Evolutionary conservation across 2,113 vertebrate species (phyloP).

Genomic region (Furnarius figulus): DNA sequence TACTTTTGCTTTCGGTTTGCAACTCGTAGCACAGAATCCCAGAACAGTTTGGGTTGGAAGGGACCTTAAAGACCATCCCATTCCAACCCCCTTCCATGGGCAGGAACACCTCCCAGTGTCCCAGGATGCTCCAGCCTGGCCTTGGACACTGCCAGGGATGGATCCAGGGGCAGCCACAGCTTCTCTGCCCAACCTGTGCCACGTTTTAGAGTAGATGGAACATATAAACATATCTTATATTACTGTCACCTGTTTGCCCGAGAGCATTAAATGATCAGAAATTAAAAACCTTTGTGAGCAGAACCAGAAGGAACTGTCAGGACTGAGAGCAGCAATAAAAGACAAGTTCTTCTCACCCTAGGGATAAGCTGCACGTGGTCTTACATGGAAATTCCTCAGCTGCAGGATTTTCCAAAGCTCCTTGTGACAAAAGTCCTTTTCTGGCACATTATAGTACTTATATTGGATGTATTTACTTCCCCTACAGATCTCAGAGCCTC

Average conservation of each 20-base stretch:
- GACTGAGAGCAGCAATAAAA: accelerated
- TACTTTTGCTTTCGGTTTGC: background rate
- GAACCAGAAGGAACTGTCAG: background rate
- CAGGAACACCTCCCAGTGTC: background rate
- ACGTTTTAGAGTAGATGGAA: accelerated
- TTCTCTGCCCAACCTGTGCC: background rate
- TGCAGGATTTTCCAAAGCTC: background rate
- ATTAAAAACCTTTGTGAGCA: accelerated
- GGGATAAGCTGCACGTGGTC: accelerated
- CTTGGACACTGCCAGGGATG: background rate
- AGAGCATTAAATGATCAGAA: background rate
- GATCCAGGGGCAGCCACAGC: background rate
- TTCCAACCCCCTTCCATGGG: background rate
- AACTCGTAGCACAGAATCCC: background rate
- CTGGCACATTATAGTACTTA: too few species aligned
- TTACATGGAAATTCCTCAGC: accelerated
- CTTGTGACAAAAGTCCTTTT: accelerated
- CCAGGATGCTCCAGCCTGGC: background rate
- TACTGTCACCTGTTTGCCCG: accelerated
- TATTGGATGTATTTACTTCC: too few species aligned
- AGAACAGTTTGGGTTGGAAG: background rate
- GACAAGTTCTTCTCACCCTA: background rate
- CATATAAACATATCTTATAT: too few species aligned
- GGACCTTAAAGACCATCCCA: background rate
- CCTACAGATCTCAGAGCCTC: too few species aligned